Evolutionary conservation across 64 coral and sea anemone species (phyloP).

Genomic region (Pachyseris speciosa): DNA sequence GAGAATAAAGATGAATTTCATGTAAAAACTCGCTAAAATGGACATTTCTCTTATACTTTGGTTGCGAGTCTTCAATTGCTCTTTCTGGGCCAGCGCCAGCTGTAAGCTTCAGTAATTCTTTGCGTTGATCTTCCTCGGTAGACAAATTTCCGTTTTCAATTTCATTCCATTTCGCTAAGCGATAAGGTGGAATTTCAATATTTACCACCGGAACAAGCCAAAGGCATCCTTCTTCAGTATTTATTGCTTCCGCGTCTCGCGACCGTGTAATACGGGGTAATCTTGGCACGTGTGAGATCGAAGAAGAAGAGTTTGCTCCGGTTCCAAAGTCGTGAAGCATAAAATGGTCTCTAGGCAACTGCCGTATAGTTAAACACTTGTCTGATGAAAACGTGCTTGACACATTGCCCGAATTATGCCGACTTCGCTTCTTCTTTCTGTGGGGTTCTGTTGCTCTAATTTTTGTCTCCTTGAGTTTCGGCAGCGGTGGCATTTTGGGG

Average conservation of each 20-base stretch:
- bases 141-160: background rate
- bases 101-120: background rate
- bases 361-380: conserved; percentile 25
- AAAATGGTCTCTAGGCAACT: conserved; percentile 58
- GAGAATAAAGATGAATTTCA: conserved; percentile 69
- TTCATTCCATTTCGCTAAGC: conserved; percentile 36
- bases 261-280: background rate
- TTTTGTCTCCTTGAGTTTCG: conserved; percentile 32
- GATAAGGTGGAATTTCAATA: conserved; percentile 37
- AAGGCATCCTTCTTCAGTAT: background rate
- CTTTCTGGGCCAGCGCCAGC: background rate
- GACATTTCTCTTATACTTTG: conserved; percentile 62
- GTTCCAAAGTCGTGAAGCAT: conserved; percentile 22
- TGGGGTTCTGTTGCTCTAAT: background rate
- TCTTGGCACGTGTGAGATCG: background rate
- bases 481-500: conserved; percentile 50
- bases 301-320: background rate
- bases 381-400: background rate
- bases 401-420: background rate
- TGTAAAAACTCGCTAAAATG: conserved; percentile 71
- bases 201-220: conserved; percentile 32
- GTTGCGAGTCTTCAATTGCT: background rate
- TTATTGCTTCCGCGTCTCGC: background rate
- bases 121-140: background rate
- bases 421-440: conserved; percentile 10